Percentiles rank a stretch among this genome's conserved stretches.
phyloP scores from a whole-genome alignment of 2,888 invertebrate species.

The Trissoscelio sp. region DNA sequence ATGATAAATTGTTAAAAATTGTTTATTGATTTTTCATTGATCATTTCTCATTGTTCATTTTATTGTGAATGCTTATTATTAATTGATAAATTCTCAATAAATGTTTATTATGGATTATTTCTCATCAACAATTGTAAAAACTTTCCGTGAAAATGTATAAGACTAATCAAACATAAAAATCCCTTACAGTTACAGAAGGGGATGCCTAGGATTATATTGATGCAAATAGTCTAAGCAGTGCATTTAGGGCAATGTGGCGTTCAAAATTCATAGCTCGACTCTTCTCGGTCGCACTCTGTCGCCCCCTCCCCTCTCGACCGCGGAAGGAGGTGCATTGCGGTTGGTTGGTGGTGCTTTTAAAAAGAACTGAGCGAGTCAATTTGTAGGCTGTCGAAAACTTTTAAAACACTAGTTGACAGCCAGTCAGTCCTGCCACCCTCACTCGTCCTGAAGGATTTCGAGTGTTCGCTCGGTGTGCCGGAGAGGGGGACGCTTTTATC shows the following conservation, averaged over 20 bases:
- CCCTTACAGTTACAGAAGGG: constrained; percentile 1
- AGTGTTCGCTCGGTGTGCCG: constrained; percentile 57
- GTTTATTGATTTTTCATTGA: too few relatives aligned
- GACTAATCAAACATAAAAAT: too few relatives aligned
- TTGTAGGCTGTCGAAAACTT: constrained; percentile 84
- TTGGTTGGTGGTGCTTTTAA: constrained; percentile 82
- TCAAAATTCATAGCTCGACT: constrained; percentile 61
- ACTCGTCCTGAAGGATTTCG: constrained; percentile 76
- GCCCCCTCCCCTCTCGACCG: constrained; percentile 57
- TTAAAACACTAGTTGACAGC: constrained; percentile 84
- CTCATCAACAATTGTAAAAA: too few relatives aligned
- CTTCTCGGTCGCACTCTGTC: constrained; percentile 1
- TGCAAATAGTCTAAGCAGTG: constrained; percentile 48
- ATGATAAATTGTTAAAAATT: too few relatives aligned
- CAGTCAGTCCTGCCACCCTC: constrained; percentile 72
- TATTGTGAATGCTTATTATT: too few relatives aligned
- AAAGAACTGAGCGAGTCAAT: constrained; percentile 84
- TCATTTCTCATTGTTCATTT: too few relatives aligned
- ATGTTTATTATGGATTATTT: too few relatives aligned
- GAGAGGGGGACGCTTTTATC: constrained; percentile 58
- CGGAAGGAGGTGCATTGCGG: constrained; percentile 73
- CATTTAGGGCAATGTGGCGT: constrained; percentile 48
- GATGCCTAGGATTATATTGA: constrained; percentile 4
- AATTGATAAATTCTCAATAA: too few relatives aligned
- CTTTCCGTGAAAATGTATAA: too few relatives aligned